Evolutionary conservation across 2,113 vertebrate species (phyloP).

Genomic region (Chaetodon trifascialis): DNA sequence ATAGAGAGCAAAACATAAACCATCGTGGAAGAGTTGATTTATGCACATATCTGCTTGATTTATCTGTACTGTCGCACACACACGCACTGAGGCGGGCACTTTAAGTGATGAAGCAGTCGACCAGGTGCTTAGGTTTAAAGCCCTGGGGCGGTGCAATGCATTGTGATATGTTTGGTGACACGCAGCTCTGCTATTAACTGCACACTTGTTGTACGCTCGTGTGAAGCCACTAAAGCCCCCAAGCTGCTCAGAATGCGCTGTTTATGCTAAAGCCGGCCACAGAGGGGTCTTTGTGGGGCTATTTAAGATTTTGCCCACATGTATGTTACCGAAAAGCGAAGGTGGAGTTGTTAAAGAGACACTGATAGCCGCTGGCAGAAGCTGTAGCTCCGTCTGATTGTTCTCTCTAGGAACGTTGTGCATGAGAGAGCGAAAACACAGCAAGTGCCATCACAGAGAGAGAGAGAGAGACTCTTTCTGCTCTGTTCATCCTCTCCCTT

Average conservation of each 20-base stretch:
- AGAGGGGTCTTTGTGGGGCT: constrained; percentile 31
- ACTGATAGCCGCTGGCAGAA: constrained; percentile 61
- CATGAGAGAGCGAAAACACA: constrained; percentile 54
- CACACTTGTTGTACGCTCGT: constrained; percentile 47
- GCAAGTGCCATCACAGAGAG: constrained; percentile 37
- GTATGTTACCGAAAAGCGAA: constrained; percentile 37
- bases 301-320: constrained; percentile 38
- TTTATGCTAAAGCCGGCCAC: constrained; percentile 52
- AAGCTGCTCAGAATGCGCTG: constrained; percentile 40
- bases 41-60: constrained; percentile 73
- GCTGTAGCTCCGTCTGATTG: constrained; percentile 59
- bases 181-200: constrained; percentile 32
- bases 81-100: constrained; percentile 67
- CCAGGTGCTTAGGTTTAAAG: constrained; percentile 67
- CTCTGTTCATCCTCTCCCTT: constrained; percentile 32
- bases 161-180: constrained; percentile 67
- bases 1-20: constrained; percentile 57
- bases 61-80: constrained; percentile 58
- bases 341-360: constrained; percentile 65
- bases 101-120: constrained; percentile 75
- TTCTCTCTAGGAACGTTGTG: constrained; percentile 52
- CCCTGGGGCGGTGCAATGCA: constrained; percentile 42
- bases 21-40: constrained; percentile 65
- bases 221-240: constrained; percentile 35
- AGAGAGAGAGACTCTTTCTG: constrained; percentile 9